Conservation (phyloP, 2,888 invertebrate species). For the Nomada fabriciana region DNA sequence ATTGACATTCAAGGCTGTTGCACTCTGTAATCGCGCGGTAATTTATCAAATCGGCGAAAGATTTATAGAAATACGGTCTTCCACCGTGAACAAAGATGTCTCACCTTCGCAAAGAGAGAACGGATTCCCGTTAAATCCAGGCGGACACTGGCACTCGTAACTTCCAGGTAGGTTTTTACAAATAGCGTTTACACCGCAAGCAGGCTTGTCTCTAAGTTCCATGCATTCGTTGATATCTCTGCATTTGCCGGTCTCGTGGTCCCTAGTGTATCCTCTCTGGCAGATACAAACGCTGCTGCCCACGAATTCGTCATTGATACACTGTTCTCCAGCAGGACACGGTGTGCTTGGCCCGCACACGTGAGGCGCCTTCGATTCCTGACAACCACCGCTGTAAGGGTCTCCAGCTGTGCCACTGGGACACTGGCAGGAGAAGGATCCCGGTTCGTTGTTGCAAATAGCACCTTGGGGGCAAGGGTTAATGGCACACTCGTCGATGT, state of each 20-base stretch:
- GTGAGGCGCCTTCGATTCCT: slow-evolving; percentile 87
- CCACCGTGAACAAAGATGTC: not conserved
- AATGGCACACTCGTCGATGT: slow-evolving; percentile 94
- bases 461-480: slow-evolving; percentile 94
- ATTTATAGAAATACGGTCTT: not conserved
- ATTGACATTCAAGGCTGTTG: slow-evolving; percentile 92
- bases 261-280: slow-evolving; percentile 93
- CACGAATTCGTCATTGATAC: slow-evolving; percentile 90
- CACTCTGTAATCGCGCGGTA: slow-evolving; percentile 86
- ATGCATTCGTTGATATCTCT: slow-evolving; percentile 95
- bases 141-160: slow-evolving; percentile 96
- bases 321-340: slow-evolving; percentile 94
- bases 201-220: slow-evolving; percentile 89
- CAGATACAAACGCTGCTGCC: slow-evolving; percentile 95
- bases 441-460: slow-evolving; percentile 95
- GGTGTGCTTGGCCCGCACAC: slow-evolving; percentile 91
- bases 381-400: slow-evolving; percentile 92
- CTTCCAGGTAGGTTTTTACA: slow-evolving; percentile 97
- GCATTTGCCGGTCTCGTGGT: slow-evolving; percentile 90
- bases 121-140: slow-evolving; percentile 95
- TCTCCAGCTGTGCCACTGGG: slow-evolving; percentile 93
- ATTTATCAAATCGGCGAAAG: not conserved
- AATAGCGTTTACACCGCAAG: slow-evolving; percentile 95
- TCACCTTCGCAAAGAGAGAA: slow-evolving; percentile 92
- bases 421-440: slow-evolving; percentile 94